Conservation (phyloP, 2,888 invertebrate species). For the Latrodectus elegans region DNA sequence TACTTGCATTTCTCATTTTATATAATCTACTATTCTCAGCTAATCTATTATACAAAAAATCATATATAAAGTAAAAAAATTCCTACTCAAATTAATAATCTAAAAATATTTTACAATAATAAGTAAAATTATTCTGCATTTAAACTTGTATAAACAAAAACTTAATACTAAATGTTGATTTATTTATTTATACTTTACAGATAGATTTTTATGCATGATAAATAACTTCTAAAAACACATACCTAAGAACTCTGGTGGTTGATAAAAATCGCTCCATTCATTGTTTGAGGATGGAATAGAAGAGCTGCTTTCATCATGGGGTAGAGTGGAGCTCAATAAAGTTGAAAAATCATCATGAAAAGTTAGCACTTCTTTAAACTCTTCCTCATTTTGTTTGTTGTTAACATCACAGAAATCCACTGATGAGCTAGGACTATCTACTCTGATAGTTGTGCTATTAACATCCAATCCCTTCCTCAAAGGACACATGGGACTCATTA, state of each 20-base stretch:
- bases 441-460: background rate
- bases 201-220: no score
- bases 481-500: background rate
- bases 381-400: background rate
- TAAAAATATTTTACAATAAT: no score
- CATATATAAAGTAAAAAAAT: no score
- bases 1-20: no score
- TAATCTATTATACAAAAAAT: no score
- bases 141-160: no score
- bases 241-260: conserved; percentile 19
- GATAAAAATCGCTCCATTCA: conserved; percentile 31
- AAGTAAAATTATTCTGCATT: no score
- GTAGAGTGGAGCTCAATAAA: conserved; percentile 25
- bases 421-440: background rate
- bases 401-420: conserved; percentile 16
- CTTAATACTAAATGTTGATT: no score
- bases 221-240: background rate
- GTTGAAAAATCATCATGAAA: conserved; percentile 30
- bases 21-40: no score
- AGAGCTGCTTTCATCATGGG: conserved; percentile 28
- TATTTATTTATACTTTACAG: no score
- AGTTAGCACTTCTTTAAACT: background rate
- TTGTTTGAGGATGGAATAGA: conserved; percentile 10
- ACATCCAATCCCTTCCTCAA: conserved; percentile 2
- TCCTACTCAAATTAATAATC: no score